Evolutionary conservation across 1,140 invertebrate genomes (phyloP), one percentile per base, ranked within the genome.

Genomic region (Druon quercuslanigerum): DNA sequence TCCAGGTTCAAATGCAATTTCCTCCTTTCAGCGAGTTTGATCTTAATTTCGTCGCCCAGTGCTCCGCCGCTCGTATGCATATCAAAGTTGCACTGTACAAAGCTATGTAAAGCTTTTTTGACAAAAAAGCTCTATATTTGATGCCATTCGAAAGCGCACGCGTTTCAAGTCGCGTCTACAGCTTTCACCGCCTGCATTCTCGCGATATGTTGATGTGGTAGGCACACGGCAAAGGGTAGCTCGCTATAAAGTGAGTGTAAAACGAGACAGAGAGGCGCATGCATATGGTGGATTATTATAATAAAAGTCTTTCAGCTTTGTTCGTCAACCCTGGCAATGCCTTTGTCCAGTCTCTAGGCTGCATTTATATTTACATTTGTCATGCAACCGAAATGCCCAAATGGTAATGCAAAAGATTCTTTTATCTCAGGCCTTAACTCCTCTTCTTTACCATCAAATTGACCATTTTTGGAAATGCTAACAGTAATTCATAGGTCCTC

Each of bases 301-400:
- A 66, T 66, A 66, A 66, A 66, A 66, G 57, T 66, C 57, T 66
- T 20, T 66, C 25, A 25, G 57, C 57, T 66, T 66, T 66, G 57
- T 66, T 33, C 57, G 57, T 40, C 25, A 13, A 66, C 20, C 33
- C 57, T 25, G 57, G 40, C 57, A 66, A 66, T 33, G 57, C 57
- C 57, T 33, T 66, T 66, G 57, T 33, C 57, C 57, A 66, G 12
- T 66, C 25, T 33, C 25, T 33, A 33, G 25, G 13, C 57, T 66
- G 57, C 57, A 66, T 66, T 66, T 66, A 25, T 66, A 66, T 66
- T 40, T 33, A 66, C 57, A 33, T 33, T 66, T 66, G 57, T 66
- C 57, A 19, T 66, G 57, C 57, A 33, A 66, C 57, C 57, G 20
- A 66, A 66, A 66, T 66, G 16, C 20, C 19, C 19, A 57, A 57